These are phyloP conservation scores for Cyprinodon variegatus DNA, from an alignment of 2,113 vertebrate species.

Conservation along the genomic window DNA sequence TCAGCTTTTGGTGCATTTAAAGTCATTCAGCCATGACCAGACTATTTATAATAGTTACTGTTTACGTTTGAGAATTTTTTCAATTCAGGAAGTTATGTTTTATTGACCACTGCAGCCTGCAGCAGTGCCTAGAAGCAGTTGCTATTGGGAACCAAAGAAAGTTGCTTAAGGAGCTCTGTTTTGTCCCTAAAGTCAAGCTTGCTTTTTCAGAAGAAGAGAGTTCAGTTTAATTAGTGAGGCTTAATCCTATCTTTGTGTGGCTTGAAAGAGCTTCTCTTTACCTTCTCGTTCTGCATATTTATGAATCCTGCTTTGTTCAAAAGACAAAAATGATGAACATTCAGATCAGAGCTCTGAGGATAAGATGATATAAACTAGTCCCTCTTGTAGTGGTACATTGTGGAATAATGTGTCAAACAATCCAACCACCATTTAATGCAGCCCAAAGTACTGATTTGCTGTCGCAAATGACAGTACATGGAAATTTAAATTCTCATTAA, in stretches of 20 bases:
- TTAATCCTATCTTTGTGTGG: constrained; percentile 67
- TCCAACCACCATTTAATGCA: background rate
- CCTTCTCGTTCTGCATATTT: constrained; percentile 62
- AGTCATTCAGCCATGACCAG: constrained; percentile 38
- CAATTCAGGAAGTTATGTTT: constrained; percentile 51
- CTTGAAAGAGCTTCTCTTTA: constrained; percentile 51
- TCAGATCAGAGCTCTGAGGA: constrained; percentile 35
- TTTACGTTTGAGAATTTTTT: constrained; percentile 45
- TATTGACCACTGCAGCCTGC: constrained; percentile 57
- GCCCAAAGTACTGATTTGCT: background rate
- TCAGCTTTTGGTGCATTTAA: constrained; percentile 69
- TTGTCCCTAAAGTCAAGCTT: constrained; percentile 49
- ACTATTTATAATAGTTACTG: constrained; percentile 43
- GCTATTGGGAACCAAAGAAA: constrained; percentile 18
- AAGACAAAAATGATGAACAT: constrained; percentile 44
- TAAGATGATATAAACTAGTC: constrained; percentile 7
- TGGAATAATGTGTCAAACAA: constrained; percentile 23
- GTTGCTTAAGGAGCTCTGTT: constrained; percentile 37
- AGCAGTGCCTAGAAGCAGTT: constrained; percentile 24
- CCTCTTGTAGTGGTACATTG: background rate
- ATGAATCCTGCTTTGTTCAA: constrained; percentile 58
- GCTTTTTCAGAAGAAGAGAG: constrained; percentile 50
- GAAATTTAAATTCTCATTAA: constrained; percentile 3
- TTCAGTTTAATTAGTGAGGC: constrained; percentile 71
- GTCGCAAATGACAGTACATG: background rate